Evolutionary conservation across 2,113 vertebrate genomes (phyloP).

Genomic region (Cyanoliseus patagonus): DNA sequence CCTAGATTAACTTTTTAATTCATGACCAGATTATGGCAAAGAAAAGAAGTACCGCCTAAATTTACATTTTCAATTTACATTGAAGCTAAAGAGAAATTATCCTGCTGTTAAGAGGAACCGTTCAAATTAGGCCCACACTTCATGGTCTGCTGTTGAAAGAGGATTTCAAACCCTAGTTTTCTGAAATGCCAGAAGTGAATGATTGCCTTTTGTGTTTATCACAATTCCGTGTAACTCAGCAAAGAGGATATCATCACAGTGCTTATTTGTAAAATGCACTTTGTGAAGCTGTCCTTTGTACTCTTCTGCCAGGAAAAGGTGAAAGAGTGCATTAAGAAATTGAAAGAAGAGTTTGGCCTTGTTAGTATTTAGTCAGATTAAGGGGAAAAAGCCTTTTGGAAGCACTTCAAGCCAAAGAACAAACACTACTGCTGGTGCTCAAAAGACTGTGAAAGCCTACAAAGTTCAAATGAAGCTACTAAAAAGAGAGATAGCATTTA

Average conservation of each 20-base stretch:
- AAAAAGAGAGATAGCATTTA: not conserved
- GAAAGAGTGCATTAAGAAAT: not conserved
- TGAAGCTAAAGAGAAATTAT: not conserved
- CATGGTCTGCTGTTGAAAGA: not conserved
- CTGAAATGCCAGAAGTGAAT: slow-evolving; percentile 14
- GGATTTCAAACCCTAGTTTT: slow-evolving; percentile 31
- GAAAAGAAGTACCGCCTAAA: not conserved
- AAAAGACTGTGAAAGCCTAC: not conserved
- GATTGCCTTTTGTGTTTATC: slow-evolving; percentile 7
- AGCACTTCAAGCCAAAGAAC: not conserved
- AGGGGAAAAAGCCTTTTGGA: not conserved
- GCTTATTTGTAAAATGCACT: not conserved
- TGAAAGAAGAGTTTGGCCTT: not conserved
- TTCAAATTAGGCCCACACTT: not conserved
- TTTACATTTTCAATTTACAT: not conserved
- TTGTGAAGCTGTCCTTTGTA: slow-evolving; percentile 36
- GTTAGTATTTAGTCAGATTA: not conserved
- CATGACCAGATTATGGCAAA: not conserved
- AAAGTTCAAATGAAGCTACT: not conserved
- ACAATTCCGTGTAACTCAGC: not conserved
- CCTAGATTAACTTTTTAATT: not conserved
- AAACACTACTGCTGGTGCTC: not conserved
- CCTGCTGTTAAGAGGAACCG: not conserved
- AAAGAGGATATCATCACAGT: not conserved
- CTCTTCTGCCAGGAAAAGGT: not conserved